Percentiles rank a stretch among this genome's conserved stretches.
These are phyloP conservation scores for Alexandromys fortis DNA, from an alignment of 2,113 vertebrate species.

Conservation along the genomic window DNA sequence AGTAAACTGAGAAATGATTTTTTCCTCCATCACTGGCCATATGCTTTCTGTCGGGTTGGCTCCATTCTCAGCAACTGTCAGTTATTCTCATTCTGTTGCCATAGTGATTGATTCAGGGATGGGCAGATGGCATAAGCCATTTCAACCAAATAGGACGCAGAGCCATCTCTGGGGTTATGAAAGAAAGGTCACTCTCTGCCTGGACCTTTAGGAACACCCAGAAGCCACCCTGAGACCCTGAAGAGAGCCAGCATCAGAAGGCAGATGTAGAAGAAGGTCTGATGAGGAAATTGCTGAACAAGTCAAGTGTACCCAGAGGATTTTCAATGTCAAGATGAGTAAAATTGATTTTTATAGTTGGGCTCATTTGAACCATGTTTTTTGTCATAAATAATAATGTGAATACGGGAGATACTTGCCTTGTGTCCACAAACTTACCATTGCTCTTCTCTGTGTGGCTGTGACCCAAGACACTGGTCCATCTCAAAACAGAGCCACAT, in stretches of 20 bases:
- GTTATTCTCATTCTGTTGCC: background rate
- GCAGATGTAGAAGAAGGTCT: background rate
- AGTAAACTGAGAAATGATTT: background rate
- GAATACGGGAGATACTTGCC: background rate
- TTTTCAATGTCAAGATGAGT: background rate
- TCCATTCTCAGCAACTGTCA: background rate
- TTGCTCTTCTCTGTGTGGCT: accelerated
- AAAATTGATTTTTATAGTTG: background rate
- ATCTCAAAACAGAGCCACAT: background rate
- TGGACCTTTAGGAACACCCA: background rate
- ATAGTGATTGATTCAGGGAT: background rate
- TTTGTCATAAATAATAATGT: background rate
- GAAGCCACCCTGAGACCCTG: background rate
- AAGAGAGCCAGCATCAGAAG: background rate
- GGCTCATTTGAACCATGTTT: background rate
- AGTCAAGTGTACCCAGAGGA: background rate
- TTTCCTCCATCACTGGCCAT: background rate
- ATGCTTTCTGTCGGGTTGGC: background rate
- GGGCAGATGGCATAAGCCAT: no score
- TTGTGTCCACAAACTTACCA: background rate
- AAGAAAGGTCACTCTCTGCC: background rate
- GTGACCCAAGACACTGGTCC: background rate
- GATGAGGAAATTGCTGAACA: background rate
- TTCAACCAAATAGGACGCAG: no score
- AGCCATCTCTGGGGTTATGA: background rate